Conservation (phyloP, 2,888 invertebrate species). For the Mongoloraphidia duomilia region DNA sequence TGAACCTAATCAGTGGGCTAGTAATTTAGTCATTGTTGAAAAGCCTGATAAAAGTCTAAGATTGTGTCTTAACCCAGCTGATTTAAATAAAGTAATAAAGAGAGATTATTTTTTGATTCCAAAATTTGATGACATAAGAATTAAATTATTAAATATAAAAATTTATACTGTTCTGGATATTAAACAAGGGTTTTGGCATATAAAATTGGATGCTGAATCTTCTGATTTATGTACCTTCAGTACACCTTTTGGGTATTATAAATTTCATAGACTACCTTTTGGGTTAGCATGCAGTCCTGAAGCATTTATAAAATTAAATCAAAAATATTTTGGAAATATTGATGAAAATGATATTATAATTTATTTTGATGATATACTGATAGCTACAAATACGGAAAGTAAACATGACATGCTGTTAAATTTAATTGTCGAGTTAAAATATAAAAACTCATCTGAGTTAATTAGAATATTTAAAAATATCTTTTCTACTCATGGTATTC, state of each 20-base stretch:
- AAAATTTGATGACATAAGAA: conserved; percentile 9
- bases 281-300: conserved; percentile 13
- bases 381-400: conserved; percentile 13
- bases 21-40: not conserved
- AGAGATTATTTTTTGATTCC: conserved; percentile 10
- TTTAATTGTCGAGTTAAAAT: not conserved
- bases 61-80: conserved; percentile 10
- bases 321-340: conserved; percentile 14
- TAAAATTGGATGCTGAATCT: conserved; percentile 8
- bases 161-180: conserved; percentile 11
- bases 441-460: conserved; percentile 2
- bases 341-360: conserved; percentile 10
- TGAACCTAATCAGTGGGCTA: conserved; percentile 7
- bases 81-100: conserved; percentile 10
- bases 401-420: conserved; percentile 10
- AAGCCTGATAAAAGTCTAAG: conserved; percentile 9
- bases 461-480: conserved; percentile 1
- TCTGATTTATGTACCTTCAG: not conserved
- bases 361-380: conserved; percentile 18
- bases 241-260: no score
- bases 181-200: conserved; percentile 12
- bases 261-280: conserved; percentile 5
- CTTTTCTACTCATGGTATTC: not conserved
- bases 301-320: conserved; percentile 14
- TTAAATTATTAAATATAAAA: conserved; percentile 7